These are phyloP conservation scores for Aphelenchoides fujianensis DNA, from an alignment of 1,140 invertebrate species.

Conservation along the genomic window DNA sequence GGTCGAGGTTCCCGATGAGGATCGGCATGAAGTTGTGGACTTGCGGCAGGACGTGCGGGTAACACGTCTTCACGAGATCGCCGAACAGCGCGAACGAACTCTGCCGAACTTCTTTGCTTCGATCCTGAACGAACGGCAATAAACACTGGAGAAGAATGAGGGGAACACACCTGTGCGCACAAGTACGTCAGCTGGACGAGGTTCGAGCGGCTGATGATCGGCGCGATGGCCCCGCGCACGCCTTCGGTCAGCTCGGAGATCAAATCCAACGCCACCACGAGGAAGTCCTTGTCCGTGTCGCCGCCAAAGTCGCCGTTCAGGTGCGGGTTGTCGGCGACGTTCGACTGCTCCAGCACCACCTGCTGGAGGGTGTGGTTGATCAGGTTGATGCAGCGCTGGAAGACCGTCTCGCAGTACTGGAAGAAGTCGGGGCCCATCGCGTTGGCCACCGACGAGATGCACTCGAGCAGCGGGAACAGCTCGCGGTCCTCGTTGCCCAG, in stretches of 20 bases:
- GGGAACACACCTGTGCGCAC: slow-evolving; percentile 78
- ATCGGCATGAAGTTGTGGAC: slow-evolving; percentile 84
- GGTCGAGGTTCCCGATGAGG: slow-evolving; percentile 91
- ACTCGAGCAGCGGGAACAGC: slow-evolving; percentile 92
- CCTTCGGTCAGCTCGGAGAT: slow-evolving; percentile 91
- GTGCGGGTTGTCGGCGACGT: slow-evolving; percentile 17
- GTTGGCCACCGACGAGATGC: slow-evolving; percentile 93
- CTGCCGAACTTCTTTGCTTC: slow-evolving; percentile 94
- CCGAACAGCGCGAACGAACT: slow-evolving; percentile 95
- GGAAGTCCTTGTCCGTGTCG: slow-evolving; percentile 85
- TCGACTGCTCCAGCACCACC: slow-evolving; percentile 9
- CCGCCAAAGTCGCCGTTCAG: slow-evolving; percentile 25
- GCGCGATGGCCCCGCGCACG: slow-evolving; percentile 86
- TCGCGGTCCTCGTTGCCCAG: slow-evolving; percentile 98
- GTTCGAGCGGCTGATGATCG: slow-evolving; percentile 83
- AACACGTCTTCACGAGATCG: slow-evolving; percentile 96
- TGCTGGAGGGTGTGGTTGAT: slow-evolving; percentile 84
- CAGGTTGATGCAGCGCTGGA: slow-evolving; percentile 85
- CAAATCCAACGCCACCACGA: slow-evolving; percentile 95
- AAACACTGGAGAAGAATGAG: slow-evolving; percentile 24
- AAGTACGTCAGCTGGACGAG: slow-evolving; percentile 94
- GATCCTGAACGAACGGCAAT: slow-evolving; percentile 69
- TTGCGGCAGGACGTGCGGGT: slow-evolving; percentile 88
- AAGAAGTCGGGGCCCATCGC: slow-evolving; percentile 92
- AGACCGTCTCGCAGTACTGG: slow-evolving; percentile 96